A percentile compares a stretch with the other conserved stretches of the same genome.
These are phyloP conservation scores for Melangyna quadrimaculata DNA, from an alignment of 2,888 invertebrate species.

Conservation along the genomic window DNA sequence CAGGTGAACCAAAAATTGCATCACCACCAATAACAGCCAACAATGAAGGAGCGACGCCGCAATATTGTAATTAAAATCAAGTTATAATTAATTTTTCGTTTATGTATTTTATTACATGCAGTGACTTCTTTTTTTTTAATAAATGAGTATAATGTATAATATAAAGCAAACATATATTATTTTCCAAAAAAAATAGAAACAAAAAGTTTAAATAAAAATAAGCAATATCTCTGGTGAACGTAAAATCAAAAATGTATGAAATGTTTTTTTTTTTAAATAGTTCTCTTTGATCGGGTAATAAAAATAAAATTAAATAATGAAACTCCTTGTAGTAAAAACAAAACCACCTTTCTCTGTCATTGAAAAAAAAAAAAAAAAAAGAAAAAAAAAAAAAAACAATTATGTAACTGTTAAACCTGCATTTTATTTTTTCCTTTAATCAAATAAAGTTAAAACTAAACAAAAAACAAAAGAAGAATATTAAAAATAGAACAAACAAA, in stretches of 20 bases:
- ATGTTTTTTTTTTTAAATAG: slow-evolving; percentile 30
- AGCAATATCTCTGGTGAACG: slow-evolving; percentile 56
- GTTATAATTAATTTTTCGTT: slow-evolving; percentile 64
- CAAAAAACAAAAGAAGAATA: slow-evolving; percentile 13
- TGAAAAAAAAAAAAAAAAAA: not conserved
- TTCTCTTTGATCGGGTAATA: slow-evolving; percentile 50
- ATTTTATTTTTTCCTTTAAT: not conserved
- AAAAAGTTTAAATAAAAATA: slow-evolving; percentile 43
- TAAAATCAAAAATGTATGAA: slow-evolving; percentile 23
- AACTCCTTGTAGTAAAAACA: slow-evolving; percentile 37
- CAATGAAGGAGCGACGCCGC: slow-evolving; percentile 77
- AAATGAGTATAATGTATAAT: slow-evolving; percentile 30
- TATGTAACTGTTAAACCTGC: not conserved
- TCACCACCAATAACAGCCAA: slow-evolving; percentile 75
- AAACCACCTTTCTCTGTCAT: slow-evolving; percentile 54
- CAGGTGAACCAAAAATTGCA: slow-evolving; percentile 80
- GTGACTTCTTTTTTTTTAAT: slow-evolving; percentile 65
- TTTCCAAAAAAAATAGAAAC: slow-evolving; percentile 37
- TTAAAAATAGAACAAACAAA: slow-evolving; percentile 49
- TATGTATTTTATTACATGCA: slow-evolving; percentile 68
- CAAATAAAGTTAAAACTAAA: slow-evolving; percentile 3
- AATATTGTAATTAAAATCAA: slow-evolving; percentile 77
- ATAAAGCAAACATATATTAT: slow-evolving; percentile 44
- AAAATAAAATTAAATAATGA: slow-evolving; percentile 14
- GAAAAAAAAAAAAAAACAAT: not conserved